Evolutionary conservation across 2,113 vertebrate genomes (phyloP).

Genomic region (Festucalex cinctus): DNA sequence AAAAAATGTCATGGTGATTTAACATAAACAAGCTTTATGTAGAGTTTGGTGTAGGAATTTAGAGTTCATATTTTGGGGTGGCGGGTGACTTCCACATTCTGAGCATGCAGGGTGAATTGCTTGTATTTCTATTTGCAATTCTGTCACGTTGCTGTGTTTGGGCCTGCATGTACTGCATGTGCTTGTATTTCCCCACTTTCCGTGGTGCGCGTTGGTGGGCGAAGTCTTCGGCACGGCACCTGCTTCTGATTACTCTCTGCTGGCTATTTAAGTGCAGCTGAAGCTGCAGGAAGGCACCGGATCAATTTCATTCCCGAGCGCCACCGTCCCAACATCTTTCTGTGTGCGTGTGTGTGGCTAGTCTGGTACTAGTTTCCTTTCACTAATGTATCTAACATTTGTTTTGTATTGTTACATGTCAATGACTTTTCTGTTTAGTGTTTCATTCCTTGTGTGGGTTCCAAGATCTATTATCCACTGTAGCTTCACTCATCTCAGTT

Average conservation of each 20-base stretch:
- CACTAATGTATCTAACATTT: too few species aligned
- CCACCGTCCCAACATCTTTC: neutral
- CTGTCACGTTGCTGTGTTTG: neutral
- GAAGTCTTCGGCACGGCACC: neutral
- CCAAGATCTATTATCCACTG: too few species aligned
- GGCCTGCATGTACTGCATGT: neutral
- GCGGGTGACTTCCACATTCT: neutral
- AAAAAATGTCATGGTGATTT: neutral
- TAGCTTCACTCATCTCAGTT: too few species aligned
- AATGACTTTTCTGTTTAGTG: neutral
- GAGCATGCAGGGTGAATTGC: neutral
- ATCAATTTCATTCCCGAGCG: neutral
- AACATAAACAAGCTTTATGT: neutral
- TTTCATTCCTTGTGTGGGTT: neutral
- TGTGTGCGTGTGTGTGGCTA: too few species aligned
- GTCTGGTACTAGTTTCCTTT: neutral
- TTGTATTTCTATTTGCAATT: neutral
- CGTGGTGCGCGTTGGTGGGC: neutral
- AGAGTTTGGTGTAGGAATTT: neutral
- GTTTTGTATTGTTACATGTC: neutral
- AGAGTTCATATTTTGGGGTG: neutral
- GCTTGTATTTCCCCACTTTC: neutral
- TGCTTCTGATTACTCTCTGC: neutral
- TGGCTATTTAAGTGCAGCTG: neutral
- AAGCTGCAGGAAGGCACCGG: neutral